Evolutionary conservation across 2,113 vertebrate species (phyloP), one percentile per base, ranked within the genome.

Genomic region (Anarhynchus alexandrinus): DNA sequence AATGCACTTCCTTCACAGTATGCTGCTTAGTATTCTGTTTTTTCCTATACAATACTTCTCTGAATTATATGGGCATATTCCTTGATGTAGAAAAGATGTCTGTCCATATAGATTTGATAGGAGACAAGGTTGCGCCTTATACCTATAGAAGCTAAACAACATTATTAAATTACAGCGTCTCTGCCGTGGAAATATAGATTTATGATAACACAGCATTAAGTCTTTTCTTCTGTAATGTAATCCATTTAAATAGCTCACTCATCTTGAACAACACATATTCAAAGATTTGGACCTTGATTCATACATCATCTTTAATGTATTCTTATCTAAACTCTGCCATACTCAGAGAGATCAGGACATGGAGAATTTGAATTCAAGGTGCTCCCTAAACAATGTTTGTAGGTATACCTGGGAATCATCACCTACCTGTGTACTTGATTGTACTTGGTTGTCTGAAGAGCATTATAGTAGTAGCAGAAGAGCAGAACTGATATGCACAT

Each of bases 161-260:
- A 17, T 87, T 67, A 84, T 91, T 85, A 91, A 95, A 95, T 93
- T 82, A 72, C 32, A 72, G 13, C 26, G 2, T 72, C 45, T 52
- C 73, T 91, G 86, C 72, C 0, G 20, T 67, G 72, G 87, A 93
- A 95, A 64, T 84, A 82, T 5, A 84, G 92, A 92, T 96, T 92
- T 94, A 89, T 88, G 72, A 65, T 94, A 92, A 86, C 43, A 69
- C 61, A 72, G 61, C 43, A 42, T 90, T 82, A 88, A 97, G 67
- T 79, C 81, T 91, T 81, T 86, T 67, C 76, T 89, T 89, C 78
- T 74, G 74, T 62, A 55, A 82, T 91, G 62, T 77, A 94, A 90
- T 90, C 42, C 15, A 57, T 91, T 95, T 96, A 93, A 91, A 67
- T 38, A 71, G 57, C 70, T 93, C 89, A 52, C 87, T 96, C 73